phyloP scores from a whole-genome alignment of 2,797 vertebrate genomes.

The Pangasius krempfi region DNA sequence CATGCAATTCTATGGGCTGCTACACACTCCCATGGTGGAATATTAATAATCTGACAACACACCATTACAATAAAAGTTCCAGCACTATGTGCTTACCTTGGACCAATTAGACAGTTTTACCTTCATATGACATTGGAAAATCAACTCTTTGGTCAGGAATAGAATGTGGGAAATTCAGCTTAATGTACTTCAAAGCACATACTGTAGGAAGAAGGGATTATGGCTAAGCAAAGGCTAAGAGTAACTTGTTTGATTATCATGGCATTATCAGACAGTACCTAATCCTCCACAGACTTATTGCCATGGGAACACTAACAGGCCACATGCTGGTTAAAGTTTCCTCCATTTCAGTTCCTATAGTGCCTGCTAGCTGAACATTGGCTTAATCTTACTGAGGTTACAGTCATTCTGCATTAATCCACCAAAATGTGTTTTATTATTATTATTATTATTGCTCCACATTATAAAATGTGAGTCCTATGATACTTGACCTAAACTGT shows the following conservation, averaged over 20 bases:
- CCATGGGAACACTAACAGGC: slow-evolving; percentile 60
- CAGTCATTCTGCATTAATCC: slow-evolving; percentile 23
- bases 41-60: not conserved
- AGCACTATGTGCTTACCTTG: not conserved
- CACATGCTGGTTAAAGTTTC: slow-evolving; percentile 30
- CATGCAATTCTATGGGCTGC: not conserved
- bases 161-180: slow-evolving; percentile 44
- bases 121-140: slow-evolving; percentile 52
- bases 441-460: not conserved
- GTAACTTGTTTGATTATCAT: slow-evolving; percentile 56
- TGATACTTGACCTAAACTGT: not conserved
- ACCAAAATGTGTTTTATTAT: not conserved
- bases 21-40: not conserved
- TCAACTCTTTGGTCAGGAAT: slow-evolving; percentile 33
- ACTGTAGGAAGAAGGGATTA: slow-evolving; percentile 70
- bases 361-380: not conserved
- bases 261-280: slow-evolving; percentile 60
- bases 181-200: slow-evolving; percentile 75
- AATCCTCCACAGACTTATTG: slow-evolving; percentile 64
- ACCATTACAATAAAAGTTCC: not conserved
- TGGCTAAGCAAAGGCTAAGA: slow-evolving; percentile 40
- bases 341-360: slow-evolving; percentile 16
- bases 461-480: slow-evolving; percentile 11
- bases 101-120: not conserved
- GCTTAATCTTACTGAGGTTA: slow-evolving; percentile 34